Base-by-base conservation (phyloP, 2,888 invertebrate species). In the Drosophila dives region DNA sequence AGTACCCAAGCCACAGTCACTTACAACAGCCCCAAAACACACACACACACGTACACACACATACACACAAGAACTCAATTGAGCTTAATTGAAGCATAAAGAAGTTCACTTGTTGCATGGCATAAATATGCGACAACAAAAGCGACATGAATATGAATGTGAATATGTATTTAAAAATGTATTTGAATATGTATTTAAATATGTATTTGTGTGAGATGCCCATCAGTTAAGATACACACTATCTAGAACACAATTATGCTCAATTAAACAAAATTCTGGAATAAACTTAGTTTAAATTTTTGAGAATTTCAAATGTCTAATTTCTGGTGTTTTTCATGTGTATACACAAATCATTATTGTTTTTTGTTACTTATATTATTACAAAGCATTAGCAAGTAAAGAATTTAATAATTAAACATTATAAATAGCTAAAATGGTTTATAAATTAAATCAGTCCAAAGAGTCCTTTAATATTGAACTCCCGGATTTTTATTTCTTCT, bases 61-160 rank as follows among this genome's bases (percentile, higher is more conserved):
- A 61, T 56, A 62, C 36, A 55, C 17, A 63, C 40, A 29, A 29
- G 5, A 29, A 29, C 71, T 79, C 73, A 90, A 90, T 91, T 90
- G 90, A 89, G 77, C 80, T 90, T 90, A 90, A 90, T 90, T 90
- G 80, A 90, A 77, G 86, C 76, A 90, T 86, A 84, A 90, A 86
- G 86, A 86, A 86, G 85, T 87, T 85, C 64, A 77, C 68, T 77
- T 79, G 60, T 56, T 26, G 70, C 64, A 38, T 56, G 61, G 49
- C 64, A 64, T 68, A 64, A 67, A 70, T 58, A 62, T 59, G 59
- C 64, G n/a, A 48, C 36, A 33, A 49, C 33, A 10, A 33, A 40
- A 33, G 26, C 70, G 36, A 40, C 49, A 72, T 55, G 53, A 64
- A 72, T 64, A 55, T 50, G 68, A 42, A 56, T 42, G 29, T n/a